A percentile compares a stretch with the other conserved stretches of the same genome.
Conservation (phyloP, 2,888 invertebrate species). For the Pterostichus niger region DNA sequence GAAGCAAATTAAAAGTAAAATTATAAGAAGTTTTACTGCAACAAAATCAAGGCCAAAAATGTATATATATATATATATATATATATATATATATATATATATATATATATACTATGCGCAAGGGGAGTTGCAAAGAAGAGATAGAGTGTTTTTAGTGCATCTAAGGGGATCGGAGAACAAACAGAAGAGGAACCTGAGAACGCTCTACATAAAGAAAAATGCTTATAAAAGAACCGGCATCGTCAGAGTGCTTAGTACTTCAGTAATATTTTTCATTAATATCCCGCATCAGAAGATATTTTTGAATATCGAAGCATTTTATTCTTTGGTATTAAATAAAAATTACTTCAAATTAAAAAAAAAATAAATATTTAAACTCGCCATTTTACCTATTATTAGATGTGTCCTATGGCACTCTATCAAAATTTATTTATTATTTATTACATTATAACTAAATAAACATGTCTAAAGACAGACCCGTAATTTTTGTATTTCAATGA, state of each 20-base stretch:
- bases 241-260: constrained; percentile 27
- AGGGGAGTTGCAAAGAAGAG: constrained; percentile 10
- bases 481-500: no score
- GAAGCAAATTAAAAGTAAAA: no score
- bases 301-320: constrained; percentile 8
- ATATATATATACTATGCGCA: neutral
- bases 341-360: no score
- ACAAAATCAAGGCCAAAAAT: neutral
- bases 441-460: no score
- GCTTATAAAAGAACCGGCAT: constrained; percentile 62
- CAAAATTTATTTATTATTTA: no score
- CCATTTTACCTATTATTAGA: no score
- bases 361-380: no score
- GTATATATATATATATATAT: neutral
- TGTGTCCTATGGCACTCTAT: no score
- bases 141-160: constrained; percentile 34
- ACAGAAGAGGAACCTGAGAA: constrained; percentile 33
- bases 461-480: no score
- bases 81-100: neutral
- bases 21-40: neutral
- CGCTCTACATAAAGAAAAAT: constrained; percentile 53
- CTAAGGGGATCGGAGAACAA: constrained; percentile 33
- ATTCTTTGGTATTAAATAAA: no score
- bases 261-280: constrained; percentile 30
- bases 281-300: constrained; percentile 31